phyloP scores from a whole-genome alignment of 2,888 invertebrate genomes.

The Noctua fimbriata region DNA sequence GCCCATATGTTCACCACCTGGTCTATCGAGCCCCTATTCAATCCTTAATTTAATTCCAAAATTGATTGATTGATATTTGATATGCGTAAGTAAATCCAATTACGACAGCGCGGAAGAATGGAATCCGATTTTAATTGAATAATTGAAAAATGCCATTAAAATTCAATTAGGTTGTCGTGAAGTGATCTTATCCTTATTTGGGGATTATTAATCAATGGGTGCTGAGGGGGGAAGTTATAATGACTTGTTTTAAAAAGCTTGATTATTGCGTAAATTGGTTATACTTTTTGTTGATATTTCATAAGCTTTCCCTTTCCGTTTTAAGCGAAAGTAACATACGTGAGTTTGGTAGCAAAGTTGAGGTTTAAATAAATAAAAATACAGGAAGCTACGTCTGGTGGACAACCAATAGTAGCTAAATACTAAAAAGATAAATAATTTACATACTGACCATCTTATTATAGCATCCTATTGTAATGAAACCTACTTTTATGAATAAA shows the following conservation, averaged over 20 bases:
- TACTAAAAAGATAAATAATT: neutral
- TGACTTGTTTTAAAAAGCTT: slow-evolving; percentile 8
- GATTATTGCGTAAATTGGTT: neutral
- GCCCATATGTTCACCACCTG: slow-evolving; percentile 44
- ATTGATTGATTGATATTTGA: slow-evolving; percentile 59
- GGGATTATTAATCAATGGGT: slow-evolving; percentile 35
- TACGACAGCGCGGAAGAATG: slow-evolving; percentile 35
- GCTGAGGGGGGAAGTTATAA: slow-evolving; percentile 6
- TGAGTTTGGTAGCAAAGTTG: neutral
- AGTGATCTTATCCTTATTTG: slow-evolving; percentile 41
- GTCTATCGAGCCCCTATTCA: neutral
- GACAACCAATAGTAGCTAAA: no score
- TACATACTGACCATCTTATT: no score
- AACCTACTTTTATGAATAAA: no score
- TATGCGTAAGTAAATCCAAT: slow-evolving; percentile 50
- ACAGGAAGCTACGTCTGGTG: neutral
- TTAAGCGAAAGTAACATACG: neutral
- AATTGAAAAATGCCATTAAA: slow-evolving; percentile 66
- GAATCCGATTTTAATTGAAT: slow-evolving; percentile 60
- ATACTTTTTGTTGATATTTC: neutral
- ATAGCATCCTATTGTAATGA: no score
- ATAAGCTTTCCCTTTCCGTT: neutral
- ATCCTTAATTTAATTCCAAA: slow-evolving; percentile 36
- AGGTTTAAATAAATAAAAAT: no score
- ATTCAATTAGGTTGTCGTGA: slow-evolving; percentile 63